These are phyloP conservation scores for Chrysopa pallens DNA, from an alignment of 1,140 invertebrate genomes.

Conservation along the genomic window DNA sequence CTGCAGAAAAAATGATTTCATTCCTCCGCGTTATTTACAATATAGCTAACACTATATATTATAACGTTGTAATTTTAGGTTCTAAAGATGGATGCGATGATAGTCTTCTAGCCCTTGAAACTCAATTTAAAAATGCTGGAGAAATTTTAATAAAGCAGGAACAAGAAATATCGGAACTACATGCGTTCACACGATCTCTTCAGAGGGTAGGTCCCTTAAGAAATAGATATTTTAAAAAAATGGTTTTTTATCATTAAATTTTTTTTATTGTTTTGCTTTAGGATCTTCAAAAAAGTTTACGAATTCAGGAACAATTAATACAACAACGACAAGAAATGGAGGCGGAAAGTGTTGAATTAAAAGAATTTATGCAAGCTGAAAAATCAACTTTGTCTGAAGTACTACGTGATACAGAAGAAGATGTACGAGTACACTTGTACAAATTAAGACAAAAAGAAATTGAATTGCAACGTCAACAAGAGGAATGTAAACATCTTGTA, in stretches of 20 bases:
- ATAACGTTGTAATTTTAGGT: constrained; percentile 16
- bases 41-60: too few species aligned
- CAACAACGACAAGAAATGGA: constrained; percentile 54
- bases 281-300: constrained; percentile 47
- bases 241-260: not conserved
- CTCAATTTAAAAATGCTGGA: constrained; percentile 52
- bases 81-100: constrained; percentile 36
- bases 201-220: constrained; percentile 29
- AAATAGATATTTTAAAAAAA: not conserved
- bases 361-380: constrained; percentile 62
- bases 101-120: constrained; percentile 53
- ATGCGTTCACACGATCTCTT: constrained; percentile 42
- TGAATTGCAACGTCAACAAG: constrained; percentile 44
- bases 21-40: too few species aligned
- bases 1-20: too few species aligned
- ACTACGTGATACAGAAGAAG: constrained; percentile 51
- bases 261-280: constrained; percentile 13
- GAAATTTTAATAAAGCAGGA: constrained; percentile 53
- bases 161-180: constrained; percentile 51
- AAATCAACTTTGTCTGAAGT: constrained; percentile 52
- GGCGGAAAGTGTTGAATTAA: constrained; percentile 48
- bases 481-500: constrained; percentile 60
- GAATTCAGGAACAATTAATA: constrained; percentile 40
- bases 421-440: constrained; percentile 32
- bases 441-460: constrained; percentile 31